Base-by-base conservation (phyloP, 2,797 vertebrate genomes). In the Falco columbarius region DNA sequence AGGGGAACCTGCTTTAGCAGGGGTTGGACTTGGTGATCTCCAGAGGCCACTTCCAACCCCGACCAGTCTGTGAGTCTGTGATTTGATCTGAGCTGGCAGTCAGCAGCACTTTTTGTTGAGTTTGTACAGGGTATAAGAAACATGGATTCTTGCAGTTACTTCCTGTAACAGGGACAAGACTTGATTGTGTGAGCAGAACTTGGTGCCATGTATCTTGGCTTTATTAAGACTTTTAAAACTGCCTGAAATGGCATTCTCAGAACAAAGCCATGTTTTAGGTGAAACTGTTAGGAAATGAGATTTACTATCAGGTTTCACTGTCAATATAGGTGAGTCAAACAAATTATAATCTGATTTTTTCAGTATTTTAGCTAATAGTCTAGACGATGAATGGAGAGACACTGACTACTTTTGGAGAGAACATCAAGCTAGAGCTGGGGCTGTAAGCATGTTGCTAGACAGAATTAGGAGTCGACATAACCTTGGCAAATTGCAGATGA, bases 71-170 rank as follows among this genome's bases (percentile, higher is more conserved):
- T 42, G 42, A 42, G 6, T 42, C 15, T 17, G 15, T 42, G 42
- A 29, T 70, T 49, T 40, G 10, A 29, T 73, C 47, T 40, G 51
- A 44, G 23, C 9, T 59, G 6, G 19, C 6, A 54, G 20, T 34
- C 51, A 66, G 32, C 26, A 34, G 47, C 4, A 2, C 2, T 66
- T 73, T 44, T 30, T 9, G 4, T 23, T 42, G 9, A 63, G 63
- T 65, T 56, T 76, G 24, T 44, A 8, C 11, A 24, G 3, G 14
- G 4, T 22, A 1, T 11, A 23, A 32, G 47, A 81, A 89, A 46
- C 0, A 1, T 23, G 34, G 32, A 14, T 54, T 84, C 18, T 55
- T 84, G 38, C 7, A 23, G 1, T 46, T 44, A 7, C 26, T 11
- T 74, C 13, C 29, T 86, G 7, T 62, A 13, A 13, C 22, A 83